Percentiles rank a stretch among this genome's conserved stretches.
These are phyloP conservation scores for Calypte anna DNA, from an alignment of 2,113 vertebrate species.

Conservation along the genomic window DNA sequence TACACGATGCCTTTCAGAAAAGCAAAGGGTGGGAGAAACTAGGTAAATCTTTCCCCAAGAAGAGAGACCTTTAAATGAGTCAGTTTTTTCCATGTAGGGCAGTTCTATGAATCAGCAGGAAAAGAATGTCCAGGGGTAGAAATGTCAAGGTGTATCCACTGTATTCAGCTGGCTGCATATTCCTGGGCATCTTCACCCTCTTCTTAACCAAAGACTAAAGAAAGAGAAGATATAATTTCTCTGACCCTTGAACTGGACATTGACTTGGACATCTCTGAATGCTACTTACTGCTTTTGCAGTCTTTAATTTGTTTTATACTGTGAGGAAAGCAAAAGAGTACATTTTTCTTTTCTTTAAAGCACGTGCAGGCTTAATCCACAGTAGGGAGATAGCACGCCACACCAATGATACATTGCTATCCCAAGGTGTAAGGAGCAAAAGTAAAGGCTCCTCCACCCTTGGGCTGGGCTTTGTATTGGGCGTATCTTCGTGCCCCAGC, in stretches of 20 bases:
- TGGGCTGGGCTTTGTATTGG: not conserved
- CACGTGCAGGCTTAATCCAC: not conserved
- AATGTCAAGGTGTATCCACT: not conserved
- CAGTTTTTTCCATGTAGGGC: not conserved
- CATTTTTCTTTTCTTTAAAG: not conserved
- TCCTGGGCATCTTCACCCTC: not conserved
- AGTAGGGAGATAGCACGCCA: not conserved
- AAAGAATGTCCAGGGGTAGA: not conserved
- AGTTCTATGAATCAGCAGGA: not conserved
- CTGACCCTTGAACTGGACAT: not conserved
- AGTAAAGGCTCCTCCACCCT: not conserved
- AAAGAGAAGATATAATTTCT: not conserved
- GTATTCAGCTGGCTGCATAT: not conserved
- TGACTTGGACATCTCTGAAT: not conserved
- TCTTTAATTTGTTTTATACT: not conserved
- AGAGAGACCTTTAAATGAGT: not conserved
- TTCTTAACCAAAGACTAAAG: not conserved
- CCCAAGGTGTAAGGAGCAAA: not conserved
- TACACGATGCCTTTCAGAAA: not conserved
- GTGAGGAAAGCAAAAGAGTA: not conserved
- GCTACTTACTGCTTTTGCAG: not conserved
- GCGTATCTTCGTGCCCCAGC: not conserved
- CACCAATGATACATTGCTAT: not conserved
- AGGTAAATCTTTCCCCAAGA: not conserved
- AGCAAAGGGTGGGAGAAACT: not conserved